These are phyloP conservation scores for Cephus rjabovi DNA, from an alignment of 2,888 invertebrate species.

Conservation along the genomic window DNA sequence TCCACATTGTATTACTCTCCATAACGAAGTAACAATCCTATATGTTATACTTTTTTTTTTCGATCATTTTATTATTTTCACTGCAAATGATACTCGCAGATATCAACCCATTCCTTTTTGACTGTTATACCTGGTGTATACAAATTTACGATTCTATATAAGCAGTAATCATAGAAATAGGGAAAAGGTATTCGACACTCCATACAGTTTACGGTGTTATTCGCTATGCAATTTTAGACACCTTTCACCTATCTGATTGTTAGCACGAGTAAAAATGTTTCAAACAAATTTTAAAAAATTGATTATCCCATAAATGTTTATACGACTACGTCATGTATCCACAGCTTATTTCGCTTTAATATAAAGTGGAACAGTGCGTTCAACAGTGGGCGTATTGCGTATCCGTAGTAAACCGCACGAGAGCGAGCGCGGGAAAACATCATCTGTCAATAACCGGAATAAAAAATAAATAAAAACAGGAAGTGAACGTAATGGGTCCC, in stretches of 20 bases:
- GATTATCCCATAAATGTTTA: background rate
- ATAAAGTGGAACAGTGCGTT: background rate
- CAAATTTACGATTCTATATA: background rate
- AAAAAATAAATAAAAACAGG: constrained; percentile 29
- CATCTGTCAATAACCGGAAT: constrained; percentile 48
- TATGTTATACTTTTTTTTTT: background rate
- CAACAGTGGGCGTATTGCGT: constrained; percentile 1
- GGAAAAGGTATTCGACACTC: background rate
- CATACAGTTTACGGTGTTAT: background rate
- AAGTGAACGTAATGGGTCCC: constrained; percentile 22
- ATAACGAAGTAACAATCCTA: background rate
- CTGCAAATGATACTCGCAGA: background rate
- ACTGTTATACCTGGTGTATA: background rate
- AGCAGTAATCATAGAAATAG: background rate
- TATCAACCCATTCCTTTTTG: constrained; percentile 3
- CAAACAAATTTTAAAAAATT: background rate
- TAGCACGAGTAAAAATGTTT: background rate
- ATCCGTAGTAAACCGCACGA: background rate
- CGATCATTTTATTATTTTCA: background rate
- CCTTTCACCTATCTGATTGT: background rate
- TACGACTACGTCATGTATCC: background rate
- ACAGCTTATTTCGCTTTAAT: background rate
- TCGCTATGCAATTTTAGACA: background rate
- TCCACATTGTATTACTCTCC: background rate
- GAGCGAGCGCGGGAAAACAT: constrained; percentile 40